These are phyloP conservation scores for Sclerurus mexicanus DNA, from an alignment of 2,113 vertebrate genomes.

Conservation along the genomic window DNA sequence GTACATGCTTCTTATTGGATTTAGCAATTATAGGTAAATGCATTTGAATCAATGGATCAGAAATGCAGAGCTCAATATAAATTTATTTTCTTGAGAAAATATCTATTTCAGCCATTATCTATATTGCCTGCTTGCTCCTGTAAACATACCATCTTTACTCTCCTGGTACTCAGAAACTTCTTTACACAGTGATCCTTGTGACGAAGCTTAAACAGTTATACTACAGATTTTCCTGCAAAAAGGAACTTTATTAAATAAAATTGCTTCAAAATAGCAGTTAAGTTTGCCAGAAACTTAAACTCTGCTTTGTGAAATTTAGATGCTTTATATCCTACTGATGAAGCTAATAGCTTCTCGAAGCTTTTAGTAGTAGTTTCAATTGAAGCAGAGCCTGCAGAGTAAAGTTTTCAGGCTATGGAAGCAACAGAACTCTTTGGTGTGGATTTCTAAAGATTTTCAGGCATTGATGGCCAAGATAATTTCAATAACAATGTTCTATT, in stretches of 20 bases:
- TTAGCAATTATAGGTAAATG: background rate
- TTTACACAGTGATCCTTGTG: background rate
- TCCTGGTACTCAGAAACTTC: background rate
- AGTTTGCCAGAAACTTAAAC: background rate
- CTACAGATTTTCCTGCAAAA: background rate
- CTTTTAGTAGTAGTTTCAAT: background rate
- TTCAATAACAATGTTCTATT: background rate
- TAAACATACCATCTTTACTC: background rate
- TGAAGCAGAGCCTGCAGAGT: background rate
- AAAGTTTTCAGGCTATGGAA: background rate
- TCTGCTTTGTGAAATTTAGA: background rate
- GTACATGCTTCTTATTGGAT: background rate
- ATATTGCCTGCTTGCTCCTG: background rate
- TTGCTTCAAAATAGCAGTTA: background rate
- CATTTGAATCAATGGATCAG: background rate
- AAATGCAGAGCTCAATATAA: background rate
- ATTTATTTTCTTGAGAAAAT: background rate
- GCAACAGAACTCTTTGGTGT: background rate
- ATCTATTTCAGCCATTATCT: background rate
- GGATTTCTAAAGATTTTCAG: background rate
- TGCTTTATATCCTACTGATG: background rate
- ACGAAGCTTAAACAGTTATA: background rate
- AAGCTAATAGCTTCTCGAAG: background rate
- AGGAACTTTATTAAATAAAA: background rate
- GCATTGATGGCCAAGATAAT: background rate